Percentiles rank a stretch among this genome's conserved stretches.
These are phyloP conservation scores for Carassius carassius DNA, from an alignment of 2,113 vertebrate genomes.

Conservation along the genomic window DNA sequence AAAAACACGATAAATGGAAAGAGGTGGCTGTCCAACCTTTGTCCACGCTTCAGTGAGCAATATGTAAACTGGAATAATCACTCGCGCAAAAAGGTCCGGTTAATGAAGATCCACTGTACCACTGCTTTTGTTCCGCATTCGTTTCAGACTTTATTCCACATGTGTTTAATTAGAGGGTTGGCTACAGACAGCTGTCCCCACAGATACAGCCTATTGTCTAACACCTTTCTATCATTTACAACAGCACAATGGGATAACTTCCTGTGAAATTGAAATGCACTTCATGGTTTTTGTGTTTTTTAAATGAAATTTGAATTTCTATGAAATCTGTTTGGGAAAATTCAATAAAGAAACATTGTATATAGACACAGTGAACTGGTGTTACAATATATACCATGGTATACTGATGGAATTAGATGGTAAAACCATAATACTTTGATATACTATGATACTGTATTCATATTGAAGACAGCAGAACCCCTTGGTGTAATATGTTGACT, in stretches of 20 bases:
- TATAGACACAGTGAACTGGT: background rate
- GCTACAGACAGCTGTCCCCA: slow-evolving; percentile 55
- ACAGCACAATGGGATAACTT: slow-evolving; percentile 39
- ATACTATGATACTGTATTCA: background rate
- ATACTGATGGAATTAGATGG: background rate
- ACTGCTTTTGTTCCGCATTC: slow-evolving; percentile 41
- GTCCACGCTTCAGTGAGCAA: slow-evolving; percentile 47
- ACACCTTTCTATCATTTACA: slow-evolving; percentile 41
- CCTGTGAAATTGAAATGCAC: background rate
- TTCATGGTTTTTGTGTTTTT: background rate
- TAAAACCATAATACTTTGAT: background rate
- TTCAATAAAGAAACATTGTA: background rate
- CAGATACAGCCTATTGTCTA: slow-evolving; percentile 39
- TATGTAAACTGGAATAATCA: slow-evolving; percentile 44
- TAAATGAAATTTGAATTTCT: background rate
- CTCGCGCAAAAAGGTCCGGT: slow-evolving; percentile 37
- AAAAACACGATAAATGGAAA: slow-evolving; percentile 47
- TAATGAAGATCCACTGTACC: slow-evolving; percentile 54
- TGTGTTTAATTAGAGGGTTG: slow-evolving; percentile 59
- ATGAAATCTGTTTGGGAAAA: background rate
- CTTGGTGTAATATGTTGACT: too few species aligned
- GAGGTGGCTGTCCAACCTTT: slow-evolving; percentile 44
- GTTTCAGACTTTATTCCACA: slow-evolving; percentile 43
- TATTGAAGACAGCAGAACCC: too few species aligned
- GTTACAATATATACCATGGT: background rate